Percentiles rank a stretch among this genome's conserved stretches.
Conservation (phyloP, 2,113 vertebrate genomes). For the Rhinolophus sinicus region DNA sequence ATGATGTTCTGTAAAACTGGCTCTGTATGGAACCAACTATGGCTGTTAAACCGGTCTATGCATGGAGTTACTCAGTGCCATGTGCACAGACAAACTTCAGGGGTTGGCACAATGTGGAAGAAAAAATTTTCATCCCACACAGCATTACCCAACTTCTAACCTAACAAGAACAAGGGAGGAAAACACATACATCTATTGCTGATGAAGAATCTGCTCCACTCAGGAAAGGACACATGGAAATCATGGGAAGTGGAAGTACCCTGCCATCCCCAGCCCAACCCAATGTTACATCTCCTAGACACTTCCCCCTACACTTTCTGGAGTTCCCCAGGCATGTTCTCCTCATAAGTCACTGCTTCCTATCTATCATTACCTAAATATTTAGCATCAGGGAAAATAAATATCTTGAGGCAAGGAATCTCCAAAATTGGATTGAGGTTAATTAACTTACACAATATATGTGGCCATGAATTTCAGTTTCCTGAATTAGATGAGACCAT, state of each 20-base stretch:
- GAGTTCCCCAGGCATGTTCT: conserved; percentile 66
- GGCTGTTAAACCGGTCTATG: neutral
- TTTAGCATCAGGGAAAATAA: neutral
- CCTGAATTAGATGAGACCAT: neutral
- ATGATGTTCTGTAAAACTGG: neutral
- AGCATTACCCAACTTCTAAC: neutral
- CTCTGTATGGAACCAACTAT: neutral
- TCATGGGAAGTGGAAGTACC: neutral
- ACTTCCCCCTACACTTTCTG: conserved; percentile 55
- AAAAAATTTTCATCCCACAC: neutral
- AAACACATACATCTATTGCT: neutral
- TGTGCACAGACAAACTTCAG: neutral
- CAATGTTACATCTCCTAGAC: conserved; percentile 20
- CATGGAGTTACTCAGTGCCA: neutral
- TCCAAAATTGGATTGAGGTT: conserved; percentile 41
- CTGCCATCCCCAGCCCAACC: neutral
- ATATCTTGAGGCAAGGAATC: conserved; percentile 52
- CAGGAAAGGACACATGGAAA: neutral
- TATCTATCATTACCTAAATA: conserved; percentile 10
- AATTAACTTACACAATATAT: conserved; percentile 22
- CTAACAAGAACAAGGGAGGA: conserved; percentile 8
- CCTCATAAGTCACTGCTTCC: conserved; percentile 54
- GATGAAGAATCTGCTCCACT: neutral
- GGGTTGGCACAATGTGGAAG: neutral
- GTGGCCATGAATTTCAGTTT: conserved; percentile 10